Evolutionary conservation across 53 echinoderm and acorn worm species (phyloP).

Genomic region (Zoroaster sp.): DNA sequence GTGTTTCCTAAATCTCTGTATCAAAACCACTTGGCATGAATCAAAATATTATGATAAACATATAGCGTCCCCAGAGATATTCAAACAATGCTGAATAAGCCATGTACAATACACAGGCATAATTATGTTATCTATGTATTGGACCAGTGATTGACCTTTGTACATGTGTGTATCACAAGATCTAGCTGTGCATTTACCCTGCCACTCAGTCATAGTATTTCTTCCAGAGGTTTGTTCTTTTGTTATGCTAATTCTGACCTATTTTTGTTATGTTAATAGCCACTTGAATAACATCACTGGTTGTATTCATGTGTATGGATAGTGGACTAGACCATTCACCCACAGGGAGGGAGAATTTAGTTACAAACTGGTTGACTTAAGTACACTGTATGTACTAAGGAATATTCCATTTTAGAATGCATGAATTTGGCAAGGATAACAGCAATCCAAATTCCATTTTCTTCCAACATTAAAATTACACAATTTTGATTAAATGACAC

Average conservation of each 20-base stretch:
- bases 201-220: not conserved
- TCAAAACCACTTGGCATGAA: not conserved
- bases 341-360: not conserved
- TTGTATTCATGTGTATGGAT: not conserved
- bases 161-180: not conserved
- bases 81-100: not conserved
- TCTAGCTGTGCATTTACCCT: not conserved
- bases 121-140: slow-evolving; percentile 14
- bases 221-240: not conserved
- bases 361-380: not conserved
- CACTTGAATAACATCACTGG: not conserved
- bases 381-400: not conserved
- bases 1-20: too few relatives aligned
- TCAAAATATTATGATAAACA: too few relatives aligned
- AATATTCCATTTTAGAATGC: not conserved
- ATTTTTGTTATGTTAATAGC: slow-evolving; percentile 38
- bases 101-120: not conserved
- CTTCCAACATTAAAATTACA: not conserved
- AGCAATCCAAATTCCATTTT: not conserved
- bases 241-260: slow-evolving; percentile 6
- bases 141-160: slow-evolving; percentile 30
- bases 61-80: not conserved
- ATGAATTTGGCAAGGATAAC: not conserved
- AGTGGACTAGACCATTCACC: slow-evolving; percentile 13
- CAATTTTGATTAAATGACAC: too few relatives aligned